These are phyloP conservation scores for Trachelus troglodyta DNA, from an alignment of 2,888 invertebrate genomes.

Conservation along the genomic window DNA sequence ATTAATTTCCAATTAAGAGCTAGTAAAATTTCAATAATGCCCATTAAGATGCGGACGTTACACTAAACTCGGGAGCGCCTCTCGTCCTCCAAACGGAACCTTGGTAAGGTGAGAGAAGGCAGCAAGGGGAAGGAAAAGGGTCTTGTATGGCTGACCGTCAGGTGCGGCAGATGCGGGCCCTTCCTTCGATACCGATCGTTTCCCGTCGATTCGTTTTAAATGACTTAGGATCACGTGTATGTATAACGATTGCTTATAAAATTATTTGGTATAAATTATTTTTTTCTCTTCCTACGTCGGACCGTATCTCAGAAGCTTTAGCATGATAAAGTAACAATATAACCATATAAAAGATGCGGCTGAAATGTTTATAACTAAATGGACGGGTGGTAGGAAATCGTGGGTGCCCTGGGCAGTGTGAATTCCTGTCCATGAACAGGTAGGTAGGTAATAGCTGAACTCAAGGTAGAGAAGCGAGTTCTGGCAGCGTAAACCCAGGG, in stretches of 20 bases:
- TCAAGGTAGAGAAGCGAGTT: conserved; percentile 1
- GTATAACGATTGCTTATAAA: neutral
- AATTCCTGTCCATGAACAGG: neutral
- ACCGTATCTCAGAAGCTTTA: neutral
- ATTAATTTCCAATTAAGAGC: conserved; percentile 65
- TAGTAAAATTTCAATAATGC: conserved; percentile 66
- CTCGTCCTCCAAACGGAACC: neutral
- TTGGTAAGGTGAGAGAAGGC: neutral
- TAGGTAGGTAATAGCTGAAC: neutral
- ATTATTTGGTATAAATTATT: neutral
- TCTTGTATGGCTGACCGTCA: conserved; percentile 48
- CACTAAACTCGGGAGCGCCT: conserved; percentile 43
- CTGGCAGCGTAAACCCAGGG: conserved; percentile 11
- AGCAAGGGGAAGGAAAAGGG: conserved; percentile 27
- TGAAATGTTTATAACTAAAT: neutral
- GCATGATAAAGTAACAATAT: too few species aligned
- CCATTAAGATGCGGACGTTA: conserved; percentile 65
- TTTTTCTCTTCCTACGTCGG: neutral
- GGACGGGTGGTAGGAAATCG: neutral
- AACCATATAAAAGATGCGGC: neutral
- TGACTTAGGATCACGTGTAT: neutral
- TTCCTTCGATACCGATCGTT: conserved; percentile 62
- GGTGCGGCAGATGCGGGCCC: conserved; percentile 63
- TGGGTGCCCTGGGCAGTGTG: neutral
- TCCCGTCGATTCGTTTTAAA: conserved; percentile 51